Evolutionary conservation across 1,140 invertebrate species (phyloP).

Genomic region (Cataglyphis hispanica): DNA sequence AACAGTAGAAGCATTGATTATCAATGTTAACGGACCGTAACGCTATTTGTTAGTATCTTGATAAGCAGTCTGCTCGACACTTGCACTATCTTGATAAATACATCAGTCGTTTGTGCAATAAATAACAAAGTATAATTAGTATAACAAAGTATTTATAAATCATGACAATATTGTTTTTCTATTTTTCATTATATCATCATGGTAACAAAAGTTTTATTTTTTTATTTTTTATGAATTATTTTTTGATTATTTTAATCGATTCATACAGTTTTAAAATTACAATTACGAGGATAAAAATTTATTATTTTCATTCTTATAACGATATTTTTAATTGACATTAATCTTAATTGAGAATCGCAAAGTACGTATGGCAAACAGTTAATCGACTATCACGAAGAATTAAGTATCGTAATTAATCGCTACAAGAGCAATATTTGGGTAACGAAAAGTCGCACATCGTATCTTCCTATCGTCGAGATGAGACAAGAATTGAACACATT

Average conservation of each 20-base stretch:
- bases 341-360: not conserved
- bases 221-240: constrained; percentile 1
- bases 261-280: not conserved
- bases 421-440: not conserved
- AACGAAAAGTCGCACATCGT: not conserved
- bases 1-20: not conserved
- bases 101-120: not conserved
- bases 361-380: not conserved
- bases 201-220: too few relatives aligned
- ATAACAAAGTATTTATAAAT: not conserved
- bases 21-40: not conserved
- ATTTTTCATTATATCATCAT: not conserved
- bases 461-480: not conserved
- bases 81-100: not conserved
- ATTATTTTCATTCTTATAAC: not conserved
- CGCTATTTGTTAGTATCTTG: not conserved
- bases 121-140: not conserved
- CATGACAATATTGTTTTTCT: not conserved
- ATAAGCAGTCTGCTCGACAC: not conserved
- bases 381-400: not conserved
- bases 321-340: not conserved
- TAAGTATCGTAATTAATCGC: not conserved
- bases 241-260: not conserved
- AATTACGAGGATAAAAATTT: not conserved
- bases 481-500: not conserved